Evolutionary conservation across 2,113 vertebrate species (phyloP), one percentile per base, ranked within the genome.

Genomic region (Ophthalmolycus amberensis): DNA sequence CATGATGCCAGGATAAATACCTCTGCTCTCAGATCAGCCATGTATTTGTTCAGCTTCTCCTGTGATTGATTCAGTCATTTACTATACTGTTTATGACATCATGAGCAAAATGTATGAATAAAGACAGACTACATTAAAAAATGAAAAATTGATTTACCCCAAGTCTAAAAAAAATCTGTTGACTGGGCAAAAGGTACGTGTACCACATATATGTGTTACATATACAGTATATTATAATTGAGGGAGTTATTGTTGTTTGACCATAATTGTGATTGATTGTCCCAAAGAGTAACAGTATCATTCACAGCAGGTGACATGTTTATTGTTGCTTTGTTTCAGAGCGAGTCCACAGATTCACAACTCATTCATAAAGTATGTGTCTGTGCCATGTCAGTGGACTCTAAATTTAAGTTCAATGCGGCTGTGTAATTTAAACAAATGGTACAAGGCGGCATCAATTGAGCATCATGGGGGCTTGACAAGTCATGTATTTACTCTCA

Each of bases 341-440:
- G 48, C 46, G 12, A 25, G 44, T 67, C 38, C 65, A 56, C 46
- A 18, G 59, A 62, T 58, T 85, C 86, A 93, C 90, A 88, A 73
- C 68, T 87, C 90, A 89, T 88, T 87, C 84, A 84, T 84, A 81
- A 85, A 93, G 66, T 80, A 92, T 79, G 50, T 65, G 73, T 79
- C 85, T 22, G 71, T 74, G 60, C 65, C 68, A 25, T 78, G 77
- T 78, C 77, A 68, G 40, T 2, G 16, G 64, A n/a, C 74, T 77
- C 74, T 83, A 80, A 83, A 84, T 84, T 56, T 66, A 25, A 12
- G 56, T 60, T 40, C 50, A n/a, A 34, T 72, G 25, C 37, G 66
- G 44, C 75, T 1, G 42, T 76, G 83, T 89, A 82, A 88, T 86
- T 73, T 87, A 85, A 90, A 90, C 80, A 88, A 84, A 89, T 56